Percentiles rank a stretch among this genome's conserved stretches.
phyloP scores from a whole-genome alignment of 2,888 invertebrate genomes.

The Acrocera orbiculus region DNA sequence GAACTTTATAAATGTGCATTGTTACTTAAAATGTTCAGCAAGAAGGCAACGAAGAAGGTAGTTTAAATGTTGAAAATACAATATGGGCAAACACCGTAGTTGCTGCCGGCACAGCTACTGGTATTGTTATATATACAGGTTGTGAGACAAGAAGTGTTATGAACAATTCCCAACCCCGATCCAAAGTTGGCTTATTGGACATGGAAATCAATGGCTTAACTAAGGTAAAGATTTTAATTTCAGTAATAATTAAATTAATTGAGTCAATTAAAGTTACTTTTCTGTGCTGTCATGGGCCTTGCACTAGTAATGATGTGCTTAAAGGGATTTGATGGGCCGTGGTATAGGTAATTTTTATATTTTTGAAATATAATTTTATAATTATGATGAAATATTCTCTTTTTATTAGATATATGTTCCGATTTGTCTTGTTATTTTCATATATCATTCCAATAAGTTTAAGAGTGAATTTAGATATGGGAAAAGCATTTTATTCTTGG shows the following conservation, averaged over 20 bases:
- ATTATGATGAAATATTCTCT: background rate
- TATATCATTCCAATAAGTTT: constrained; percentile 98
- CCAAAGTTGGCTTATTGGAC: constrained; percentile 91
- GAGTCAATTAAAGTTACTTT: constrained; percentile 44
- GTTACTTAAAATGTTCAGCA: constrained; percentile 25
- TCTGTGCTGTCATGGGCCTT: constrained; percentile 74
- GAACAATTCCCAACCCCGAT: constrained; percentile 93
- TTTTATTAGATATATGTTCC: constrained; percentile 60
- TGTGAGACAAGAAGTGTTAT: constrained; percentile 93
- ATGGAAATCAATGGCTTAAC: constrained; percentile 93
- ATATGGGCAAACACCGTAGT: constrained; percentile 98
- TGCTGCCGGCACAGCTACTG: constrained; percentile 89
- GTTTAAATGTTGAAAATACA: constrained; percentile 89
- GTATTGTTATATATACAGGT: constrained; percentile 88
- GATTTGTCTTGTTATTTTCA: constrained; percentile 92
- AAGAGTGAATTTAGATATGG: constrained; percentile 96
- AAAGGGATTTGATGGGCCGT: constrained; percentile 91
- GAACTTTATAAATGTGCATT: too few relatives aligned
- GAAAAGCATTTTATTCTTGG: constrained; percentile 95
- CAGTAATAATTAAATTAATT: background rate
- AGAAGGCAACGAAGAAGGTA: constrained; percentile 52
- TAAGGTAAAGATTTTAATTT: constrained; percentile 38
- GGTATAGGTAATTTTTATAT: constrained; percentile 54
- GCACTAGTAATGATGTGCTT: constrained; percentile 89
- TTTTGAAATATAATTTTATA: background rate